Percentiles rank a stretch among this genome's conserved stretches.
These are phyloP conservation scores for Hiodon tergisus DNA, from an alignment of 2,113 vertebrate species.

Conservation along the genomic window DNA sequence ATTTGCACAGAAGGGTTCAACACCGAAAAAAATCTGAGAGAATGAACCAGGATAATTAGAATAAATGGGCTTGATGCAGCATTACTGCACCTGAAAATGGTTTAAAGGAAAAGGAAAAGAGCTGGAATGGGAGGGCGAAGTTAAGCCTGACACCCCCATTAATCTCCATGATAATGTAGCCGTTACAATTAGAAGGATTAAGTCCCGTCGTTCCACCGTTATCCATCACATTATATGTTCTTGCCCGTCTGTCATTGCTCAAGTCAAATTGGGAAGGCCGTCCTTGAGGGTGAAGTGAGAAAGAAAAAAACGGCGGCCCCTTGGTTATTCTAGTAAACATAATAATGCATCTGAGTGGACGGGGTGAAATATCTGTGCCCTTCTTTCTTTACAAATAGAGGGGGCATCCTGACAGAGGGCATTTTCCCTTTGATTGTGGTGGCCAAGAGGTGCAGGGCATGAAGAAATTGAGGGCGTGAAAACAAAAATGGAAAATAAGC, in stretches of 20 bases:
- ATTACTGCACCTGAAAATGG: constrained; percentile 80
- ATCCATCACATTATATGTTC: constrained; percentile 76
- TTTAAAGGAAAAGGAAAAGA: constrained; percentile 26
- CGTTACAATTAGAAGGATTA: constrained; percentile 83
- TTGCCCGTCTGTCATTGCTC: constrained; percentile 71
- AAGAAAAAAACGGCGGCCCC: constrained; percentile 45
- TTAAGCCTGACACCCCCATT: constrained; percentile 85
- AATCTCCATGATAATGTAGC: constrained; percentile 84
- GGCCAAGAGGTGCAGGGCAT: no score
- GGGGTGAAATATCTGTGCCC: constrained; percentile 57
- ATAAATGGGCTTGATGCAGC: constrained; percentile 84
- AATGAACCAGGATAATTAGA: constrained; percentile 86
- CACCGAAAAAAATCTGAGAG: constrained; percentile 76
- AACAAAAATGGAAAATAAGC: no score
- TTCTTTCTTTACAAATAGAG: constrained; percentile 54
- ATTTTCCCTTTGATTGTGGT: no score
- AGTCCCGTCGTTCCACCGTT: constrained; percentile 69
- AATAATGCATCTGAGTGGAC: constrained; percentile 41
- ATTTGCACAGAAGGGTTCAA: constrained; percentile 87
- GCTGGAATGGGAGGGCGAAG: constrained; percentile 74
- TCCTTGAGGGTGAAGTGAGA: constrained; percentile 62
- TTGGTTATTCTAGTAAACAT: constrained; percentile 66
- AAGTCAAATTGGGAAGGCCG: constrained; percentile 62
- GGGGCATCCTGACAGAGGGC: constrained; percentile 37
- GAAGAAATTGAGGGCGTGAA: no score